Evolutionary conservation across 2,113 vertebrate genomes (phyloP).

Genomic region (Ailuropoda melanoleuca): DNA sequence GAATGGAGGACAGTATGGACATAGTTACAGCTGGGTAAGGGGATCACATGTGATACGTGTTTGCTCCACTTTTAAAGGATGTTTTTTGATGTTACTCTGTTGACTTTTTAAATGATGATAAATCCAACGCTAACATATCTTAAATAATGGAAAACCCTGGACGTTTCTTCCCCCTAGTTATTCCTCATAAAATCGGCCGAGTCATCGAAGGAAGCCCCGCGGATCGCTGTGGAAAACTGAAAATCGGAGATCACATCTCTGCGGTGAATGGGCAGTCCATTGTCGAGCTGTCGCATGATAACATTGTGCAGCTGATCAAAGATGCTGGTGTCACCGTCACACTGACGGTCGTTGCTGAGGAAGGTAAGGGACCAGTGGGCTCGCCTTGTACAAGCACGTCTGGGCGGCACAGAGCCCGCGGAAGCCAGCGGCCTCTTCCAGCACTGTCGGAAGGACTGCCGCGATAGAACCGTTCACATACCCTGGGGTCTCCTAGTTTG

Average conservation of each 20-base stretch:
- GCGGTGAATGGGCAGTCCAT: conserved; percentile 96
- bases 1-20: not conserved
- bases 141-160: conserved; percentile 27
- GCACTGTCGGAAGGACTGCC: not conserved
- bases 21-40: not conserved
- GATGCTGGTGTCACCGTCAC: conserved; percentile 94
- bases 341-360: conserved; percentile 95
- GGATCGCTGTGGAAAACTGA: conserved; percentile 93
- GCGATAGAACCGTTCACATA: accelerated
- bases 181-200: conserved; percentile 98
- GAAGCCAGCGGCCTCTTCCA: not conserved
- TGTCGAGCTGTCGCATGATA: conserved; percentile 95
- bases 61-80: not conserved
- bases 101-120: conserved; percentile 38
- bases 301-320: conserved; percentile 97
- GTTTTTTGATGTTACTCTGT: not conserved
- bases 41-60: not conserved
- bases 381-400: not conserved
- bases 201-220: conserved; percentile 97
- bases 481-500: accelerated
- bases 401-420: not conserved
- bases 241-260: conserved; percentile 96
- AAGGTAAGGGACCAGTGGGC: conserved; percentile 84
- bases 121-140: not conserved
- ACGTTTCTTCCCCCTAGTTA: conserved; percentile 84